phyloP scores from a whole-genome alignment of 2,888 invertebrate species.

The Acronicta aceris region DNA sequence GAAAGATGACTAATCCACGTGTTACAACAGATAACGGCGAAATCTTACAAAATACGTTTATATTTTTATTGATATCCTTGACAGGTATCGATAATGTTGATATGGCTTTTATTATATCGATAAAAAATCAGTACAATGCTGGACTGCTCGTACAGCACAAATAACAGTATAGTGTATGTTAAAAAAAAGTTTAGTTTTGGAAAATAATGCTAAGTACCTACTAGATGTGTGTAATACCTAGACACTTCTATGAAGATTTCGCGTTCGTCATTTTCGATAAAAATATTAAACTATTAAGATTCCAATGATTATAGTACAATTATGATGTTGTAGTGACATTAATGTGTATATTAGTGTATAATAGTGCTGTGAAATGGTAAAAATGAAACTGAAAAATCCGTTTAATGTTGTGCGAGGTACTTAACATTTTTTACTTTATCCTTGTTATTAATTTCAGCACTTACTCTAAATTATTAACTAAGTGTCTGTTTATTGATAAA shows the following conservation, averaged over 20 bases:
- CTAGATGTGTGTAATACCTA: no score
- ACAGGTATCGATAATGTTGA: conserved; percentile 33
- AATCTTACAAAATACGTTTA: conserved; percentile 3
- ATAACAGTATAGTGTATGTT: background rate
- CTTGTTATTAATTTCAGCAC: no score
- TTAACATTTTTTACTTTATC: background rate
- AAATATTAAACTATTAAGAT: no score
- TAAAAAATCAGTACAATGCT: conserved; percentile 33
- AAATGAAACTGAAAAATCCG: conserved; percentile 56
- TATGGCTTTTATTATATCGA: conserved; percentile 38
- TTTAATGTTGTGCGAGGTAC: conserved; percentile 38
- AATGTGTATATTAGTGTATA: background rate
- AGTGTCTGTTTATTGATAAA: no score
- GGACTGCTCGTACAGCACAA: background rate
- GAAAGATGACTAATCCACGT: conserved; percentile 25
- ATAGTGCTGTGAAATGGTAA: conserved; percentile 6
- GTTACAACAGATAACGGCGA: conserved; percentile 2
- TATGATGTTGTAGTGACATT: background rate
- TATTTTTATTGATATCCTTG: conserved; percentile 50
- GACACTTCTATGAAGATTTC: no score
- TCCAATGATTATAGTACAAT: no score
- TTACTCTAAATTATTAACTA: no score
- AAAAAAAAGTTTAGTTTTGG: background rate
- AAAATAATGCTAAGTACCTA: no score
- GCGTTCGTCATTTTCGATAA: no score